phyloP scores from a whole-genome alignment of 37 sponge, comb jelly and placozoan genomes.

The Trichoplax adhaerens region DNA sequence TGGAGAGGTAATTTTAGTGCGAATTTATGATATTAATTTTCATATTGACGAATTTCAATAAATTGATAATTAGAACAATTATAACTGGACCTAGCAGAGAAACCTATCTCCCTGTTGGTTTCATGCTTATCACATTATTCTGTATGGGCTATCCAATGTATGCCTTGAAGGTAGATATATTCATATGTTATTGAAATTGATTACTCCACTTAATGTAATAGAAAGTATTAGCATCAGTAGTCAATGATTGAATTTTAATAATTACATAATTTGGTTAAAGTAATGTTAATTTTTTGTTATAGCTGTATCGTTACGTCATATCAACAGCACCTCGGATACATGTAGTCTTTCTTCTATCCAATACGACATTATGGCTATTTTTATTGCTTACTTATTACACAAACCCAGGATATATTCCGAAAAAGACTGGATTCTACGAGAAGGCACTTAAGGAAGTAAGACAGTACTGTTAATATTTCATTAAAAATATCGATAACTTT shows the following conservation, averaged over 20 bases:
- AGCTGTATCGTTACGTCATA: too few relatives aligned
- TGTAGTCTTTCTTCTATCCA: slow-evolving; percentile 27
- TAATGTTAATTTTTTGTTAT: too few relatives aligned
- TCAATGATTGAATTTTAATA: too few relatives aligned
- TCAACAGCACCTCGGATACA: slow-evolving; percentile 6
- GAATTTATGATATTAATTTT: too few relatives aligned
- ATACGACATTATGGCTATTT: slow-evolving; percentile 48
- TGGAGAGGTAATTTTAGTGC: too few relatives aligned
- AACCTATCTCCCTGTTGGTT: slow-evolving; percentile 29
- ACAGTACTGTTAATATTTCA: too few relatives aligned
- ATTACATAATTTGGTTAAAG: too few relatives aligned
- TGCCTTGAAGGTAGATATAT: slow-evolving; percentile 40
- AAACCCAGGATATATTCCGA: slow-evolving; percentile 52
- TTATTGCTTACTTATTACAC: slow-evolving; percentile 28
- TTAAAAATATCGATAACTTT: too few relatives aligned
- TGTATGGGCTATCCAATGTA: slow-evolving; percentile 67
- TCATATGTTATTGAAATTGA: background rate
- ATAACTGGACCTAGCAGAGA: slow-evolving; percentile 59
- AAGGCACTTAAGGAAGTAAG: slow-evolving; percentile 50
- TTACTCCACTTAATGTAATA: too few relatives aligned
- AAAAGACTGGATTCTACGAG: slow-evolving; percentile 45
- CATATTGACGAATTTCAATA: slow-evolving; percentile 4
- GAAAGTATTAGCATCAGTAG: too few relatives aligned
- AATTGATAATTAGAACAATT: slow-evolving; percentile 24
- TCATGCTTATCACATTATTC: slow-evolving; percentile 34